phyloP scores from a whole-genome alignment of 2,797 vertebrate genomes.

The Bufotes viridis region DNA sequence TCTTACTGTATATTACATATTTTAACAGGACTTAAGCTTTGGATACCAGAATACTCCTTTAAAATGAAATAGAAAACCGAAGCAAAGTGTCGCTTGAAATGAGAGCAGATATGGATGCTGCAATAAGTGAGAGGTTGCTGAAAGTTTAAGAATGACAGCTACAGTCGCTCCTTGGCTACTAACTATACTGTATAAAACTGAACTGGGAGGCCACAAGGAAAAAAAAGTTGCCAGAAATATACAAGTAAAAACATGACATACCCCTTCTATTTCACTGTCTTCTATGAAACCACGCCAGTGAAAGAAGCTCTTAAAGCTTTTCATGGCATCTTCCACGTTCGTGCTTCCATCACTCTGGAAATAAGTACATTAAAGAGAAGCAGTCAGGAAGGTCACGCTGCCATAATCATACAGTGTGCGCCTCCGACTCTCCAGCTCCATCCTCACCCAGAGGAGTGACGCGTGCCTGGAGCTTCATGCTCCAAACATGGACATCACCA shows the following conservation, averaged over 20 bases:
- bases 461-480: neutral
- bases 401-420: neutral
- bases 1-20: no score
- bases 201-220: neutral
- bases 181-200: neutral
- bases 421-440: neutral
- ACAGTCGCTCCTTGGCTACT: neutral
- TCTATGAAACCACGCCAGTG: conserved; percentile 35
- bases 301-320: conserved; percentile 48
- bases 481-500: neutral
- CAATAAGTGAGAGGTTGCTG: neutral
- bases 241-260: conserved; percentile 20
- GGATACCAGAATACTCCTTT: no score
- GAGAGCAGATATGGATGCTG: neutral
- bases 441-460: neutral
- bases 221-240: neutral
- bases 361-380: conserved; percentile 33
- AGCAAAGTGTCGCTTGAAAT: neutral
- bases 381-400: neutral
- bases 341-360: conserved; percentile 42
- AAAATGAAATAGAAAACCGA: no score
- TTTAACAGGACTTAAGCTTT: no score
- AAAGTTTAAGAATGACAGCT: neutral
- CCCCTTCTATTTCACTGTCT: conserved; percentile 41
- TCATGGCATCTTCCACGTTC: conserved; percentile 30